Base-by-base conservation (phyloP, 1,140 invertebrate genomes). In the Lasioglossum albipes region DNA sequence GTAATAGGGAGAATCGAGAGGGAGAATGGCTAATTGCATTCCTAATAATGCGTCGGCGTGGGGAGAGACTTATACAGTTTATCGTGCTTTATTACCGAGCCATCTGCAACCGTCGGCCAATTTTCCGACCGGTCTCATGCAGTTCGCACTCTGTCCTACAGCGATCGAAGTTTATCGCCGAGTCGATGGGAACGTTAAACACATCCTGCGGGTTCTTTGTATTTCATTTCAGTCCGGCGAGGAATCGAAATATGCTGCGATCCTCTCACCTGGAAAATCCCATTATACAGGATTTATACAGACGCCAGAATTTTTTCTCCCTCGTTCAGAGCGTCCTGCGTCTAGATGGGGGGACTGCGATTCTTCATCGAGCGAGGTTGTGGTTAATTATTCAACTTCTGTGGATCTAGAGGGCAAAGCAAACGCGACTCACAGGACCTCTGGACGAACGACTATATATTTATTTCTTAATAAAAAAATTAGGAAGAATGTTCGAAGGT, bases 11-110 rank as follows among this genome's bases (percentile, higher is more conserved):
- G 36, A 80, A 72, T 45, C 41, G 18, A 20, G 20, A n/a, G 57
- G 45, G 42, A 54, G 64, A 77, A 59, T 61, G 54, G 69, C 61
- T 84, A 84, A 85, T 85, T 80, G 72, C 82, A 72, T 84, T 80
- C 61, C 66, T 84, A 84, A 84, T 84, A 84, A 83, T 59, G 36
- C 71, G 66, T n/a, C 27, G n/a, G n/a, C 49, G 65, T n/a, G n/a
- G 27, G 45, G 10, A 12, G 10, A 12, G 9, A 74, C 71, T 71
- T 72, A 41, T 74, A 70, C 22, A 75, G 71, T 84, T 83, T 75
- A 84, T 71, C 66, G 61, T 49, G 62, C 71, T 84, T 80, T 75
- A 75, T 75, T 61, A 72, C 66, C 36, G 36, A 20, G 49, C 59
- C 71, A 57, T 57, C 27, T 42, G 72, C 31, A 83, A 52, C 67